Conservation (phyloP, 2,113 vertebrate genomes). For the Colius striatus region DNA sequence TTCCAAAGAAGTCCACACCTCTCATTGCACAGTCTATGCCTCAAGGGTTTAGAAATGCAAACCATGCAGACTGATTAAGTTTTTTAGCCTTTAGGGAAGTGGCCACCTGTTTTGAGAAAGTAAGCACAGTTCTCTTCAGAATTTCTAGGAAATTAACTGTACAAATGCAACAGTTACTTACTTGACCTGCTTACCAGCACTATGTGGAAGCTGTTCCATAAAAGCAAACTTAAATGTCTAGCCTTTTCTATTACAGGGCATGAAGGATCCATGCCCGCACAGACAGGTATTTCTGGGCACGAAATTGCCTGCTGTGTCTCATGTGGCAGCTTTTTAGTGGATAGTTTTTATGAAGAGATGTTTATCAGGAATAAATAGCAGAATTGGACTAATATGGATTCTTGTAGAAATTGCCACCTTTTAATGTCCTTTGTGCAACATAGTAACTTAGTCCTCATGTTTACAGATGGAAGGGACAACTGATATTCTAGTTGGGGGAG, state of each 20-base stretch:
- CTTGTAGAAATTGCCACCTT: not conserved
- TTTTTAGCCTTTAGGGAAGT: not conserved
- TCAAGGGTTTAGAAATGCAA: not conserved
- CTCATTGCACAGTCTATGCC: not conserved
- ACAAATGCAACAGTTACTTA: not conserved
- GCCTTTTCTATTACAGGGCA: not conserved
- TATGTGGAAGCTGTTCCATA: not conserved
- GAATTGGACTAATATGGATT: not conserved
- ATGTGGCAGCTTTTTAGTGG: not conserved
- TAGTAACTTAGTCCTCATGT: not conserved
- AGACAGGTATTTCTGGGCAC: not conserved
- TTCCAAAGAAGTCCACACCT: not conserved
- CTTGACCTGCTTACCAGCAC: not conserved
- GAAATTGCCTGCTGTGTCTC: not conserved
- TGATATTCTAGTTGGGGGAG: not conserved
- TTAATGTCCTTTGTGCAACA: not conserved
- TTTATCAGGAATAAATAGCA: not conserved
- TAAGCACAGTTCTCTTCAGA: not conserved
- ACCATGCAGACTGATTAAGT: not conserved
- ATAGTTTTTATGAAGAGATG: not conserved
- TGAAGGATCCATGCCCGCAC: not conserved
- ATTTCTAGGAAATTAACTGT: not conserved
- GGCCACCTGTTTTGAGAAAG: not conserved
- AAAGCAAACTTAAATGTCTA: not conserved
- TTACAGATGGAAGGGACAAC: not conserved